Percentiles rank a stretch among this genome's conserved stretches.
Conservation (phyloP, 2,797 vertebrate genomes). For the Coccyzus lansbergi region DNA sequence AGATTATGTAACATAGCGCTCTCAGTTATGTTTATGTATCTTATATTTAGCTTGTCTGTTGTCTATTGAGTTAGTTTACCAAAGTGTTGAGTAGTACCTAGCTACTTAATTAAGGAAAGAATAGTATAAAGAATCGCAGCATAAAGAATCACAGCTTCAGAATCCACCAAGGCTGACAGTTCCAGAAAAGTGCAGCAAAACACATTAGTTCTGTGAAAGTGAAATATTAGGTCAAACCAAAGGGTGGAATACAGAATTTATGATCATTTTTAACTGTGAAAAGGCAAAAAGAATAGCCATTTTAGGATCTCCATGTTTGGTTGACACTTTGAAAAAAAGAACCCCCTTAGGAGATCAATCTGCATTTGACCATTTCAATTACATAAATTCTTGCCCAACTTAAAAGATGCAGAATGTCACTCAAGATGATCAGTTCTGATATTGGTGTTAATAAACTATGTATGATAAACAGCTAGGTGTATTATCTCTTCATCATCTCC, state of each 20-base stretch:
- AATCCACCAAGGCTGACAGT: background rate
- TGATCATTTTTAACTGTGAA: background rate
- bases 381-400: background rate
- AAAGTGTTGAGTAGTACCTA: background rate
- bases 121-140: background rate
- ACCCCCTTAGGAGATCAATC: background rate
- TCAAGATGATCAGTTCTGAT: background rate
- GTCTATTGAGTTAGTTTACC: background rate
- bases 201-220: background rate
- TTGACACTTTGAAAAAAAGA: background rate
- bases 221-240: background rate
- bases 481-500: background rate
- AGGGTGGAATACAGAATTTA: background rate
- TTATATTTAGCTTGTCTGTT: background rate
- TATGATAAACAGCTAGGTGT: background rate
- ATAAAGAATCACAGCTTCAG: background rate
- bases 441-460: background rate
- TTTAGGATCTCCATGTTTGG: background rate
- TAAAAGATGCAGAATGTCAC: background rate
- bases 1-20: background rate
- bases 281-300: background rate
- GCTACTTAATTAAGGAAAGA: conserved; percentile 7
- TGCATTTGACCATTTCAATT: background rate
- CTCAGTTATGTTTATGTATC: background rate
- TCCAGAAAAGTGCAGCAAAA: background rate